Evolutionary conservation across 2,113 vertebrate species (phyloP).

Genomic region (Rhinoderma darwinii): DNA sequence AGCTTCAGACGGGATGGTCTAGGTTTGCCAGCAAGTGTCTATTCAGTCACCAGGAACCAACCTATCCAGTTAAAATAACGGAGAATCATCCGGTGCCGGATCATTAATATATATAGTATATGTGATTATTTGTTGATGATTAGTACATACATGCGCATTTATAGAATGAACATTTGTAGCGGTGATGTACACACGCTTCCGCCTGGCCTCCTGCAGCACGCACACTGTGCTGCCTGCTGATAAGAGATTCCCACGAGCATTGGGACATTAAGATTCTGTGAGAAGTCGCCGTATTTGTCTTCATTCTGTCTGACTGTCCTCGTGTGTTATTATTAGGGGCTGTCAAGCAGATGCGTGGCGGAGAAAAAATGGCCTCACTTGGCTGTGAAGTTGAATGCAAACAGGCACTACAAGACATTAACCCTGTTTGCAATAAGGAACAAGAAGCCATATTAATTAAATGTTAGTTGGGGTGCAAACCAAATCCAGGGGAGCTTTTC

Average conservation of each 20-base stretch:
- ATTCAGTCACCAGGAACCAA: too few relatives aligned
- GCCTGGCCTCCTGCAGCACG: conserved; percentile 16
- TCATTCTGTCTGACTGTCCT: conserved; percentile 98
- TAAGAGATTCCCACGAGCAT: conserved; percentile 69
- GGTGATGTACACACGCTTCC: not conserved
- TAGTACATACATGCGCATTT: conserved; percentile 18
- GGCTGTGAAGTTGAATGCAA: conserved; percentile 84
- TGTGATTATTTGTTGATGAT: conserved; percentile 3
- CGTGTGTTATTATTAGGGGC: conserved; percentile 98
- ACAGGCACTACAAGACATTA: conserved; percentile 76
- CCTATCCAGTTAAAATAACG: not conserved
- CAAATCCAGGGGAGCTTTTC: not conserved
- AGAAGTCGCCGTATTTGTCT: conserved; percentile 94
- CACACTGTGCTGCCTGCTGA: conserved; percentile 40
- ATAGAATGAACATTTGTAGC: conserved; percentile 13
- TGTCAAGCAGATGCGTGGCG: conserved; percentile 82
- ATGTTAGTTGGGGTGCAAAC: not conserved
- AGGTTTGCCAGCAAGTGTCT: not conserved
- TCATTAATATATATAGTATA: not conserved
- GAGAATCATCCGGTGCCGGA: not conserved
- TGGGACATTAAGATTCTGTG: conserved; percentile 93
- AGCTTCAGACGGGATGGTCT: too few relatives aligned
- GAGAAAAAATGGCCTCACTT: conserved; percentile 85
- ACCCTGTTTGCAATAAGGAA: conserved; percentile 42
- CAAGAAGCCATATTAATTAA: not conserved